Percentiles rank a stretch among this genome's conserved stretches.
Conservation (phyloP, 2,797 vertebrate genomes). For the Alca torda region DNA sequence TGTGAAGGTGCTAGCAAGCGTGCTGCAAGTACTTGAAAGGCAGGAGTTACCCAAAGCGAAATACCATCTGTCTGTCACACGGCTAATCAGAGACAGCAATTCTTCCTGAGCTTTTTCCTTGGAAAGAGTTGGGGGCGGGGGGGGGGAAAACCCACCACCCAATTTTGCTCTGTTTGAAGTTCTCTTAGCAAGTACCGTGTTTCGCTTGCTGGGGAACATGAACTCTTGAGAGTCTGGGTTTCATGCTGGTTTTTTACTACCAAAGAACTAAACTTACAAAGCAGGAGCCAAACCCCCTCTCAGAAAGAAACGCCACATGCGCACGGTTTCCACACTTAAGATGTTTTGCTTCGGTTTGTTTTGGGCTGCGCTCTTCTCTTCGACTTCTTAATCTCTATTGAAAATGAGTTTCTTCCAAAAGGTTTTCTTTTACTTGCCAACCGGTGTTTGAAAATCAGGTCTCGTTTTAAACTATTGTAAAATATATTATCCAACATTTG, state of each 20-base stretch:
- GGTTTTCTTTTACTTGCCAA: neutral
- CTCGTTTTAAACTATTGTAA: neutral
- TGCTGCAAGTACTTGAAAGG: neutral
- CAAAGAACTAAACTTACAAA: neutral
- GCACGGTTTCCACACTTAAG: neutral
- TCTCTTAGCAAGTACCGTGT: neutral
- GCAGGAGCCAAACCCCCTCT: neutral
- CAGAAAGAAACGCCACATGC: neutral
- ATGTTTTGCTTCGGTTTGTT: neutral
- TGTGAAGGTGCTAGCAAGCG: neutral
- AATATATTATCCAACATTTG: neutral
- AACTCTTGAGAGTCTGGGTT: neutral
- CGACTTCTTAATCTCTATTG: neutral
- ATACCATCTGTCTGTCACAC: neutral
- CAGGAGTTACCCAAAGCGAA: neutral
- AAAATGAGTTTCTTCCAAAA: neutral
- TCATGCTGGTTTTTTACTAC: neutral
- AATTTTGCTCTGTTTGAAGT: neutral
- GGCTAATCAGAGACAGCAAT: neutral
- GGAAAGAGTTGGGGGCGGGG: neutral
- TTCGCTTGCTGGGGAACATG: neutral
- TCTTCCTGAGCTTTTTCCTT: neutral
- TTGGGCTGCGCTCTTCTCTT: neutral
- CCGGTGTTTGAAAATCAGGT: neutral
- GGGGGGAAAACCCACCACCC: fast-evolving